Conservation (phyloP, 2,888 invertebrate species). For the Chrysodeixis includens region DNA sequence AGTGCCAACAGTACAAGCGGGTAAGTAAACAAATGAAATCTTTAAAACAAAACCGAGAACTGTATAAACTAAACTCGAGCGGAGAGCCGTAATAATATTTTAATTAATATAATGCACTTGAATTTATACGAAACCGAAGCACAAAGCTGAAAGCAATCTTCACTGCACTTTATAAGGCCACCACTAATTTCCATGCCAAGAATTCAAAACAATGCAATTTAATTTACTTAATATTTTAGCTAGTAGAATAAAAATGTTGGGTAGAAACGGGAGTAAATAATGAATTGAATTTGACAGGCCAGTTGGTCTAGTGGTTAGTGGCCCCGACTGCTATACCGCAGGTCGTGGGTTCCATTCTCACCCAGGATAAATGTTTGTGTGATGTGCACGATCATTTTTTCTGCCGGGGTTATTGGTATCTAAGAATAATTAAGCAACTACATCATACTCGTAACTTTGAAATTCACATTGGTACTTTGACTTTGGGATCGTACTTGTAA, state of each 20-base stretch:
- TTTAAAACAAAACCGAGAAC: neutral
- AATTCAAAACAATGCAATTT: slow-evolving; percentile 37
- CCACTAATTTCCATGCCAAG: slow-evolving; percentile 33
- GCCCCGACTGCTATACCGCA: no score
- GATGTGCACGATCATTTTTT: no score
- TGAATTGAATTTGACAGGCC: no score
- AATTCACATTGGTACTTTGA: no score
- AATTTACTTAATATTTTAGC: slow-evolving; percentile 42
- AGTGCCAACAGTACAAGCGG: no score
- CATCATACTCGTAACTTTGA: no score
- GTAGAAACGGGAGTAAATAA: slow-evolving; percentile 30
- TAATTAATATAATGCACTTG: slow-evolving; percentile 18
- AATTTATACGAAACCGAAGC: slow-evolving; percentile 13
- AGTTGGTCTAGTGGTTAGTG: no score
- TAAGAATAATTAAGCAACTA: no score
- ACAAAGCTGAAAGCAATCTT: slow-evolving; percentile 33
- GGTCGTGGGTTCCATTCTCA: no score
- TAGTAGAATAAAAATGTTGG: slow-evolving; percentile 24
- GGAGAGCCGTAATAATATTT: neutral
- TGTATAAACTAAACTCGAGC: neutral
- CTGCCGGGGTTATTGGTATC: no score
- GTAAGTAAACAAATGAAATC: neutral
- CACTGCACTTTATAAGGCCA: slow-evolving; percentile 28
- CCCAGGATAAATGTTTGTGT: no score
- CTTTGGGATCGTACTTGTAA: no score